phyloP scores from a whole-genome alignment of 2,113 vertebrate genomes.

The Labrus mixtus region DNA sequence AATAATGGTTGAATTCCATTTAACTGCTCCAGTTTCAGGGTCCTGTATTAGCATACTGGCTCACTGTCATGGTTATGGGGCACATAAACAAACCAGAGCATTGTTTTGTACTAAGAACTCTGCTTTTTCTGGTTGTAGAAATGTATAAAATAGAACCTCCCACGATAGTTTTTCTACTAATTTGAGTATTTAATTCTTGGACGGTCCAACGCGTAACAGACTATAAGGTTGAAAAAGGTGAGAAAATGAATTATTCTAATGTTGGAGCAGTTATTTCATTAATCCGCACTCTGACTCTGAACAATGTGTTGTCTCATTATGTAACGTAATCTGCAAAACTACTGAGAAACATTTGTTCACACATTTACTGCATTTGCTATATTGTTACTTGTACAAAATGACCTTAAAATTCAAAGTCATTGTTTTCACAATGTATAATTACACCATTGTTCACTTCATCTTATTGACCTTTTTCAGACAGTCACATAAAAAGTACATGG shows the following conservation, averaged over 20 bases:
- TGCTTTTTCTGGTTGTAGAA: too few species aligned
- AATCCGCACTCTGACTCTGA: neutral
- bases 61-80: neutral
- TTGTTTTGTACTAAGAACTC: too few species aligned
- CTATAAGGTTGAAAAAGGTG: neutral
- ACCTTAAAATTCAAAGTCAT: neutral
- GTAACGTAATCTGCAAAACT: neutral
- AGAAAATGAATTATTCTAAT: neutral
- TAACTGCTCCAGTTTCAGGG: neutral
- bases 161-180: neutral
- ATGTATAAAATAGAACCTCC: neutral
- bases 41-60: neutral
- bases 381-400: conserved; percentile 21
- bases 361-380: conserved; percentile 1
- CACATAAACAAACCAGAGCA: neutral
- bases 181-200: neutral
- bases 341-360: conserved; percentile 29
- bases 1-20: neutral
- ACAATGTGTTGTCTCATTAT: conserved; percentile 19
- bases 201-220: neutral
- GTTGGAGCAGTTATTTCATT: neutral
- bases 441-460: neutral
- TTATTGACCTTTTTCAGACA: neutral
- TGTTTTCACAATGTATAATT: neutral
- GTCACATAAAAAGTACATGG: neutral